Evolutionary conservation across 2,113 vertebrate species (phyloP).

Genomic region (Oreotragus oreotragus): DNA sequence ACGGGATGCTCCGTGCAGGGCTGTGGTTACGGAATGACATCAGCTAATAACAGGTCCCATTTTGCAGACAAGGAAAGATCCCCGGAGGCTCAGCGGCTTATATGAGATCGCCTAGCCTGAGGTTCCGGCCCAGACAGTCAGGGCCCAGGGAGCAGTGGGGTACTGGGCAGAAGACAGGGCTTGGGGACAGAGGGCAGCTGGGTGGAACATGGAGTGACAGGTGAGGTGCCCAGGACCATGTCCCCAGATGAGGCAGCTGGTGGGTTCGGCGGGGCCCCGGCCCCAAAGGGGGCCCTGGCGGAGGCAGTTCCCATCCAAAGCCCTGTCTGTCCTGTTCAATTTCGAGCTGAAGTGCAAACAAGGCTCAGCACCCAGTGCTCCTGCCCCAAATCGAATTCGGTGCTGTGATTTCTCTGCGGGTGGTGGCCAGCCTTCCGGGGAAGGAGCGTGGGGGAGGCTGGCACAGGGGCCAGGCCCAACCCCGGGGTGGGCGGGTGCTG

Average conservation of each 20-base stretch:
- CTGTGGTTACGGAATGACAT: accelerated
- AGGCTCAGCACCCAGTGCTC: conserved; percentile 21
- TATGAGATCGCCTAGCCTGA: background rate
- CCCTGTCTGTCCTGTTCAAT: conserved; percentile 51
- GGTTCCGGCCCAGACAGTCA: background rate
- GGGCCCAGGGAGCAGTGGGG: background rate
- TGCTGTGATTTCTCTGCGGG: conserved; percentile 39
- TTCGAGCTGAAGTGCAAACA: conserved; percentile 52
- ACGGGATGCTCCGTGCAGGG: background rate
- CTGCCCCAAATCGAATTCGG: conserved; percentile 44
- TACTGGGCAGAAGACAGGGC: background rate
- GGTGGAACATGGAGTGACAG: background rate
- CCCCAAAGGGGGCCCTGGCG: accelerated
- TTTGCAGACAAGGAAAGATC: background rate
- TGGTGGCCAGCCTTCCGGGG: conserved; percentile 54
- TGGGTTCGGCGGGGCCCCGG: background rate
- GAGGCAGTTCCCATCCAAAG: background rate
- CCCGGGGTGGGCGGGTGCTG: no score
- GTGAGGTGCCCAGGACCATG: background rate
- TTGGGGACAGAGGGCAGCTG: background rate
- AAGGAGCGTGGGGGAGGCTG: conserved; percentile 27
- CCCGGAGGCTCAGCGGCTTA: background rate
- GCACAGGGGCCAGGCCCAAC: background rate
- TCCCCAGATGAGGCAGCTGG: accelerated
- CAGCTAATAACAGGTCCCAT: background rate